Evolutionary conservation across 1,140 invertebrate genomes (phyloP), one percentile per base, ranked within the genome.

Genomic region (Saccostrea glomerata): DNA sequence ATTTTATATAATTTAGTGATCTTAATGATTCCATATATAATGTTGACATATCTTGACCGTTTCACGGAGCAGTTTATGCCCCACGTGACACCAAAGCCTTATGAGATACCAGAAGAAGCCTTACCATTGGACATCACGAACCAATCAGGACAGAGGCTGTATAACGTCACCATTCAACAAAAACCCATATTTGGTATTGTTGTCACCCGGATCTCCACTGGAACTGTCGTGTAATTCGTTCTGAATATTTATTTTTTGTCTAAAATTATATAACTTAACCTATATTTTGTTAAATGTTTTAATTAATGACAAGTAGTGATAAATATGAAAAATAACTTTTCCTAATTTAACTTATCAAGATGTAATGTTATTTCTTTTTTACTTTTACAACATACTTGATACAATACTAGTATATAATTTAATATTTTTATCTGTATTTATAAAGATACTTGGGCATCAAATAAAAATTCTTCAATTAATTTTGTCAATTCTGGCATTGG

Each of bases 71-170:
- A 56, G n/a, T 55, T 58, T 30, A 58, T 55, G n/a, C 55, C 55
- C 25, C 13, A 54, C 15, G 23, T 17, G 15, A 25, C 55, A 85
- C 11, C 70, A 1, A 30, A 23, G 23, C 25, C 70, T 25, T 77
- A 30, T 77, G 91, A 92, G 36, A 89, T 92, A 40, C 91, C 91
- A 15, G 77, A 87, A 5, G 88, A 90, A 82, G 91, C 89, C 17
- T 40, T 92, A 58, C 17, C 20, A 58, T 47, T 5, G 87, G 23
- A 40, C 25, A 47, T 12, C 91, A 91, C 84, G 82, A 90, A 20
- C 23, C 15, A 56, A 55, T n/a, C 55, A n/a, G 30, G 90, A 89
- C 91, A 25, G 86, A 86, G 0, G 86, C 89, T 77, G 77, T 87
- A 90, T 84, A 73, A 90, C 56, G 86, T 90, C 47, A 89, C 84